Evolutionary conservation across 2,797 vertebrate species (phyloP).

Genomic region (Taenioides sp.): DNA sequence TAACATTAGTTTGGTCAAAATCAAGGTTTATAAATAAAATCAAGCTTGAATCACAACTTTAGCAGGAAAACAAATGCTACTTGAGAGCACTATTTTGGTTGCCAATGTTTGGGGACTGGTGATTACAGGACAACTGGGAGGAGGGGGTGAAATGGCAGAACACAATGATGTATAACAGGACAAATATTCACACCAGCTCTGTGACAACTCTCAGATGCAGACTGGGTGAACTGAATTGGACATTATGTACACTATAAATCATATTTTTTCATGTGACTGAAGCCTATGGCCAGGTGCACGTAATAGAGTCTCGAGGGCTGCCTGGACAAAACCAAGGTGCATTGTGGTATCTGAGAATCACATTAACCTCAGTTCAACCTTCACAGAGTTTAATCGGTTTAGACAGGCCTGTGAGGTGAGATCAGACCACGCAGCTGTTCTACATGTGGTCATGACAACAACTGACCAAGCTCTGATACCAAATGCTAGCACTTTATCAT

Average conservation of each 20-base stretch:
- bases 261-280: constrained; percentile 3
- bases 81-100: constrained; percentile 54
- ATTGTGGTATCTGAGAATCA: constrained; percentile 5
- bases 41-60: constrained; percentile 48
- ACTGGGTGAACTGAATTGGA: constrained; percentile 22
- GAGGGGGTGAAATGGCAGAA: constrained; percentile 69
- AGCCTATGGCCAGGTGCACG: constrained; percentile 5
- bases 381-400: constrained; percentile 8
- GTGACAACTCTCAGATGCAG: constrained; percentile 40
- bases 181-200: constrained; percentile 34
- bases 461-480: neutral
- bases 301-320: constrained; percentile 2
- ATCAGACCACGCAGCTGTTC: constrained; percentile 5
- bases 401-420: constrained; percentile 9
- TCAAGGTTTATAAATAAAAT: constrained; percentile 1
- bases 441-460: constrained; percentile 7
- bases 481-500: neutral
- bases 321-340: neutral
- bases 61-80: constrained; percentile 45
- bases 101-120: constrained; percentile 63
- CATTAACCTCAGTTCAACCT: constrained; percentile 13
- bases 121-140: constrained; percentile 67
- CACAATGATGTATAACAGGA: constrained; percentile 54
- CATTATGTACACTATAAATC: constrained; percentile 12
- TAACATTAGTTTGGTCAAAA: neutral